Evolutionary conservation across 2,797 vertebrate genomes (phyloP), one percentile per base, ranked within the genome.

Genomic region (Coregonus suidteri): DNA sequence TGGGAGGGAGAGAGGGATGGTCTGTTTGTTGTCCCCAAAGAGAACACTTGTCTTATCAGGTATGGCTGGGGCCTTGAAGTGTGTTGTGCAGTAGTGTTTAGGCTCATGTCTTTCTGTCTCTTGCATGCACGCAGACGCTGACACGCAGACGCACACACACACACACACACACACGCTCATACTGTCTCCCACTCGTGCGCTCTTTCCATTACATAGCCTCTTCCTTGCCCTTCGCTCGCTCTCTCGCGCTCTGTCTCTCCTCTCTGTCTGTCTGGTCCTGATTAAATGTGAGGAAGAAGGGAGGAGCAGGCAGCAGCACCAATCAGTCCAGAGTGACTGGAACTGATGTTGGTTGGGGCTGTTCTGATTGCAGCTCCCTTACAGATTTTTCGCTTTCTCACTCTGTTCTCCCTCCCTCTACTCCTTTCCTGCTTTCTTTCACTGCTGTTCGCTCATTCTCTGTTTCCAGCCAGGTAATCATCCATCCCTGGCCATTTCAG

Each of bases 201-300:
- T 34, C 18, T 25, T 65, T n/a, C 71, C 37, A 35, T 68, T 37
- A 20, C 35, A n/a, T 6, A n/a, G 20, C 41, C 6, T 69, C 64
- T 54, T 35, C 35, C 56, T 37, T 18, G 25, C 25, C 25, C 25
- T 25, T 53, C 59, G 15, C 20, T 34, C 20, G 52, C 47, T 64
- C 56, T 77, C 51, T 71, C 56, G n/a, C 20, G n/a, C 37, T 35
- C 47, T 4, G 30, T 47, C 70, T 66, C 14, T 9, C 75, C 20
- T 72, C 51, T 6, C 51, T 76, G 54, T 73, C 9, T 41, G 51
- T 69, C 79, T 73, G 79, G 71, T 91, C 84, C 91, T 91, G 79
- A 91, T 91, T 91, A 91, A 91, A 87, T 79, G 71, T 90, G 79
- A 85, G 67, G 41, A 47, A 34, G 52, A 41, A 75, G 74, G 78